A percentile compares a stretch with the other conserved stretches of the same genome.
Conservation (phyloP, 2,888 invertebrate species). For the Caenorhabditis sp. region DNA sequence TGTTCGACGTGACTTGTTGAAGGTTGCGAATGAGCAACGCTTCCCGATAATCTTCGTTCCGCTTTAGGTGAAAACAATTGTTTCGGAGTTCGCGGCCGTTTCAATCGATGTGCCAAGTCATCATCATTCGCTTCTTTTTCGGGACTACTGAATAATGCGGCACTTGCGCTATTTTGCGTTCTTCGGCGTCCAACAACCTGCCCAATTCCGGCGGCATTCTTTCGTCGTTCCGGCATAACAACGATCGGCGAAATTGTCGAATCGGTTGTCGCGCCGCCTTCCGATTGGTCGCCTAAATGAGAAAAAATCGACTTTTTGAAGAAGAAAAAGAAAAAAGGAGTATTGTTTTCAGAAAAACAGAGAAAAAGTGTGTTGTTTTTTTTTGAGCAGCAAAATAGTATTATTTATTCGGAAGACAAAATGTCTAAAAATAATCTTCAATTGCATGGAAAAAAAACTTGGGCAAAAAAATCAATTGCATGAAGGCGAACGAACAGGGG, state of each 20-base stretch:
- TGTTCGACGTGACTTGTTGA: not conserved
- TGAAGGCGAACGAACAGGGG: not conserved
- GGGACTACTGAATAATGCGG: slow-evolving; percentile 24
- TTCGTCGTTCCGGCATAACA: not conserved
- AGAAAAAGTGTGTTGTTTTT: not conserved
- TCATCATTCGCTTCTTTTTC: slow-evolving; percentile 6
- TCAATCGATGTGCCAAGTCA: not conserved
- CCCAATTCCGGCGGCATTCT: not conserved
- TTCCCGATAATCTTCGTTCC: slow-evolving; percentile 1
- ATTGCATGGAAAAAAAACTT: not conserved
- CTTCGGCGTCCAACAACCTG: slow-evolving; percentile 28
- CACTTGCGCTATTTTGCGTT: slow-evolving; percentile 40
- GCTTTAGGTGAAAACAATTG: slow-evolving; percentile 18
- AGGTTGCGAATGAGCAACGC: not conserved
- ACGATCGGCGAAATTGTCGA: not conserved
- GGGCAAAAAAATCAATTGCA: not conserved
- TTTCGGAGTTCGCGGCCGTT: slow-evolving; percentile 28
- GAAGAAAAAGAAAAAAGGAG: not conserved
- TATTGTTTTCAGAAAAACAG: not conserved
- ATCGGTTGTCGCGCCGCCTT: not conserved
- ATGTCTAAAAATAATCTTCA: not conserved
- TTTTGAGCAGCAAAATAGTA: not conserved
- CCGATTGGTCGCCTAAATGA: not conserved
- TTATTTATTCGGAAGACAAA: not conserved
- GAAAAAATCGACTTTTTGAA: not conserved